Evolutionary conservation across 1,140 invertebrate species (phyloP).

Genomic region (Steinernema feltiae): DNA sequence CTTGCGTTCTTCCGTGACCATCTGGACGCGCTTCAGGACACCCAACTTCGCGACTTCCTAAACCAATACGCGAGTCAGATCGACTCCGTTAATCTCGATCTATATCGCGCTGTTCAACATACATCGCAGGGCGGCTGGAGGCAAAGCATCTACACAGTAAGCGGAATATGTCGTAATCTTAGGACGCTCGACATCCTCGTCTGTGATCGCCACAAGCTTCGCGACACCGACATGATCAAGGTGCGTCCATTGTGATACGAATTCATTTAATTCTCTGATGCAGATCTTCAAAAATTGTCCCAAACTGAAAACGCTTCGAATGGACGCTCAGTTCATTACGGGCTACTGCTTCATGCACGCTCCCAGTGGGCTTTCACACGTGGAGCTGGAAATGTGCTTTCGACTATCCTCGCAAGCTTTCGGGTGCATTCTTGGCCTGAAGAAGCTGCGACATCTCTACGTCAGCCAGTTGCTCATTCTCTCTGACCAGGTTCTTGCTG

Average conservation of each 20-base stretch:
- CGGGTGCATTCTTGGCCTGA: neutral
- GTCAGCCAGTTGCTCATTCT: neutral
- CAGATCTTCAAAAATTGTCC: neutral
- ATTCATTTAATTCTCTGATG: neutral
- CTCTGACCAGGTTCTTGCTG: neutral
- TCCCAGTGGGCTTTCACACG: neutral
- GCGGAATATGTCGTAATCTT: neutral
- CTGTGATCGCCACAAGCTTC: neutral
- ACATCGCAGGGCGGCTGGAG: neutral
- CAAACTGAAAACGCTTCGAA: neutral
- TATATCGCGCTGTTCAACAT: neutral
- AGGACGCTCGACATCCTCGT: neutral
- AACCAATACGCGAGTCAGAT: neutral
- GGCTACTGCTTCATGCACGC: slow-evolving; percentile 8
- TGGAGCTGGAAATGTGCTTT: slow-evolving; percentile 6
- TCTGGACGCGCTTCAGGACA: neutral
- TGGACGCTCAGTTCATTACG: neutral
- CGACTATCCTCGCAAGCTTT: neutral
- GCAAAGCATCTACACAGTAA: neutral
- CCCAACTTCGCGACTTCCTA: neutral
- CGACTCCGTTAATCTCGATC: neutral
- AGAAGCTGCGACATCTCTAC: neutral
- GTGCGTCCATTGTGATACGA: neutral
- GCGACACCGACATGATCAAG: slow-evolving; percentile 1
- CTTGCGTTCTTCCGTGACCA: neutral